phyloP scores from a whole-genome alignment of 2,797 vertebrate genomes.

The Premnoplex brunnescens region DNA sequence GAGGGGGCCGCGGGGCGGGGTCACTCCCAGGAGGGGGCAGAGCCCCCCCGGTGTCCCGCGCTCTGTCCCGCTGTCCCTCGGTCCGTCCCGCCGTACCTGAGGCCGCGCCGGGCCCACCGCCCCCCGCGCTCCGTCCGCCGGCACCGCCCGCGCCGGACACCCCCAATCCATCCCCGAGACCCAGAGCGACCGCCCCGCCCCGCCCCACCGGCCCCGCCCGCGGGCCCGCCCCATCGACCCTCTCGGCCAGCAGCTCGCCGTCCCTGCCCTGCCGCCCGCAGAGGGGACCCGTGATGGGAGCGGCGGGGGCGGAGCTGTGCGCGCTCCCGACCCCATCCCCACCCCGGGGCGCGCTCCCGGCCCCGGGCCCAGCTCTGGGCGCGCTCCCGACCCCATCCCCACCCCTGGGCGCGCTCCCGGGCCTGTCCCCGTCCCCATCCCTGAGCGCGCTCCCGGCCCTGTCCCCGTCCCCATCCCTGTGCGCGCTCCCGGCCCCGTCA shows the following conservation, averaged over 20 bases:
- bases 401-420: no score
- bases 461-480: no score
- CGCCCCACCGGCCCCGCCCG: background rate
- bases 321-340: background rate
- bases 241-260: background rate
- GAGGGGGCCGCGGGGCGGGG: background rate
- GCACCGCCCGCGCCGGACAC: conserved; percentile 1
- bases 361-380: no score
- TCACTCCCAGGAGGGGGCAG: background rate
- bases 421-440: no score
- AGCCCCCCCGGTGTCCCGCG: background rate
- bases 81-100: no score
- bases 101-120: background rate
- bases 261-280: background rate
- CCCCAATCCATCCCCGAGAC: conserved; percentile 31
- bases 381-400: no score
- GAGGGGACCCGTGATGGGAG: no score
- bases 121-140: background rate
- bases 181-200: background rate
- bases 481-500: no score
- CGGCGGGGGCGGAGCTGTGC: background rate
- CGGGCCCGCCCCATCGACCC: background rate
- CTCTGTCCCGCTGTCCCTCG: no score
- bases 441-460: no score
- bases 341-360: no score